Percentiles rank a stretch among this genome's conserved stretches.
Evolutionary conservation across 1,140 invertebrate genomes (phyloP).

Genomic region (Neodiprion virginianus): DNA sequence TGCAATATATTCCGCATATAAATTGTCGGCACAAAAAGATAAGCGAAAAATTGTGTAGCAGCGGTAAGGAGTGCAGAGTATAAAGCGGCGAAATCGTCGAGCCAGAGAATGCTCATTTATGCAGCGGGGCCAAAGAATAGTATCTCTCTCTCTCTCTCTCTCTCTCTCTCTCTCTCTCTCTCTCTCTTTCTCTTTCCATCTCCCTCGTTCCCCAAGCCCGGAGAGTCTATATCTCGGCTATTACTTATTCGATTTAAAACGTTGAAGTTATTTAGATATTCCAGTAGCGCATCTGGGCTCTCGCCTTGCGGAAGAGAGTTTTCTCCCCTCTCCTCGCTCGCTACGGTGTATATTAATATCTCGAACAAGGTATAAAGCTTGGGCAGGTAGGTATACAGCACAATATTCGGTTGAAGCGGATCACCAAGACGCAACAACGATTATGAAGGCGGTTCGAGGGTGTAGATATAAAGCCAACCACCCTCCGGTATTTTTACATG

Average conservation of each 20-base stretch:
- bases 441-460: constrained; percentile 25
- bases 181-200: no score
- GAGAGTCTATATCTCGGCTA: constrained; percentile 26
- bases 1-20: no score
- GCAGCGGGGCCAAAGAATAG: background rate
- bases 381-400: background rate
- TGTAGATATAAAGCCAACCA: constrained; percentile 7
- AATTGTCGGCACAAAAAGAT: no score
- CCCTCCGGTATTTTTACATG: constrained; percentile 57
- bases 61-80: no score
- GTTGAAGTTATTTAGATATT: constrained; percentile 58
- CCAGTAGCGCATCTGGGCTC: constrained; percentile 53
- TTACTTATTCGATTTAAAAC: constrained; percentile 53
- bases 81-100: no score
- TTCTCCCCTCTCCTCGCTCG: constrained; percentile 34
- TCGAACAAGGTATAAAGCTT: constrained; percentile 24
- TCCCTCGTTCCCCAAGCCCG: background rate
- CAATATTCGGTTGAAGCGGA: constrained; percentile 4
- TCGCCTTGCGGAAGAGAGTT: constrained; percentile 38
- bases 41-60: no score
- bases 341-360: constrained; percentile 51
- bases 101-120: background rate
- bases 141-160: background rate
- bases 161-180: no score
- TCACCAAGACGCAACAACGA: constrained; percentile 11